Conservation (phyloP, 2,113 vertebrate species). For the Catharus fuscescens region DNA sequence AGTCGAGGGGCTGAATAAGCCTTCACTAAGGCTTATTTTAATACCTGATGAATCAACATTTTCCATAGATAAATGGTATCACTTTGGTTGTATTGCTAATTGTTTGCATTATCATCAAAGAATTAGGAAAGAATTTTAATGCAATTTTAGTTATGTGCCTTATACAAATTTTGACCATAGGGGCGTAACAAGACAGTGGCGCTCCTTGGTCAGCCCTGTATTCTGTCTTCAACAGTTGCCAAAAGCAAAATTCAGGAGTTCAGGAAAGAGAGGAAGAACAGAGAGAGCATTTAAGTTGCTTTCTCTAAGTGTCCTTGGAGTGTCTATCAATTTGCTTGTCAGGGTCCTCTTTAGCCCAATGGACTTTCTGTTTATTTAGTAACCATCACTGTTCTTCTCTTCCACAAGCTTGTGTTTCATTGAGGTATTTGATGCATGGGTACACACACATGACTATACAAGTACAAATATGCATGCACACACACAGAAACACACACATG, state of each 20-base stretch:
- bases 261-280: neutral
- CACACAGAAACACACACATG: too few relatives aligned
- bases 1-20: neutral
- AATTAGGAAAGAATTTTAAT: neutral
- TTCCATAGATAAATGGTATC: neutral
- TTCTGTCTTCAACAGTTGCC: neutral
- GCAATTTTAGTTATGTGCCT: neutral
- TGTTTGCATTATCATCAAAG: neutral
- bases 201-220: neutral
- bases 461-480: neutral
- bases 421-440: neutral
- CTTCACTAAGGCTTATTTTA: neutral
- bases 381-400: neutral
- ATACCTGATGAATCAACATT: neutral
- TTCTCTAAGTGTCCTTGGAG: neutral
- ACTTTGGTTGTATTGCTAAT: neutral
- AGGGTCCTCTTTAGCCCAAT: neutral
- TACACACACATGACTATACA: neutral
- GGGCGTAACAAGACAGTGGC: neutral
- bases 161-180: neutral
- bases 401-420: neutral
- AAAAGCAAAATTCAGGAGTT: neutral
- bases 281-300: neutral
- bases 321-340: neutral
- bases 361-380: neutral